These are phyloP conservation scores for Isurus oxyrinchus DNA, from an alignment of 2,113 vertebrate species.

Conservation along the genomic window DNA sequence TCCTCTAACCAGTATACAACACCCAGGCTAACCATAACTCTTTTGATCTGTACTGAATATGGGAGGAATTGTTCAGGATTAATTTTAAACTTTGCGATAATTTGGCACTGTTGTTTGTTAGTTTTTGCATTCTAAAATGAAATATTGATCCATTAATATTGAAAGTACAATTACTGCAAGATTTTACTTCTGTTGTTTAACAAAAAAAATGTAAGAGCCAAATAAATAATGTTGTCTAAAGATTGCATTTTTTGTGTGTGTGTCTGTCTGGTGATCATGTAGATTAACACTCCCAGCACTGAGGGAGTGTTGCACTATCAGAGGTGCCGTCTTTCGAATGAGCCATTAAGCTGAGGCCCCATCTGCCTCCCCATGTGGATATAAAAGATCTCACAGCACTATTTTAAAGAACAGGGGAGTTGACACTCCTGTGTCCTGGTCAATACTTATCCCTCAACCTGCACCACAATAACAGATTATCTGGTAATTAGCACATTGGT, in stretches of 20 bases:
- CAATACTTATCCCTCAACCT: background rate
- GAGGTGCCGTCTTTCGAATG: background rate
- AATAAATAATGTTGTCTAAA: conserved; percentile 24
- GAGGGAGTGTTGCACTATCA: background rate
- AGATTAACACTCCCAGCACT: background rate
- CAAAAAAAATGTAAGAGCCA: background rate
- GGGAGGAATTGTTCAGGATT: background rate
- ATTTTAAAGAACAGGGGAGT: too few relatives aligned
- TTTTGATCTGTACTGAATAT: background rate
- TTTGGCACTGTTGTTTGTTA: background rate
- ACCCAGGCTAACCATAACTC: background rate
- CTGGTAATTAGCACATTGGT: background rate
- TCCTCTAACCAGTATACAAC: background rate
- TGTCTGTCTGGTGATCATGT: background rate
- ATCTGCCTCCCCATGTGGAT: background rate
- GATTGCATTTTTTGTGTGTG: background rate
- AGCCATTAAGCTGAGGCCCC: background rate
- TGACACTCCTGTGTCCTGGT: background rate
- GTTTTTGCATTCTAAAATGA: background rate
- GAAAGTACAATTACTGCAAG: background rate
- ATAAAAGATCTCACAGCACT: background rate
- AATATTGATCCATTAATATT: background rate
- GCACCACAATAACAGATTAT: background rate
- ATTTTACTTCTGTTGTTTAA: conserved; percentile 7
- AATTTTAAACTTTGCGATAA: background rate